Conservation (phyloP, 2,888 invertebrate species). For the Aleiodes alternator region DNA sequence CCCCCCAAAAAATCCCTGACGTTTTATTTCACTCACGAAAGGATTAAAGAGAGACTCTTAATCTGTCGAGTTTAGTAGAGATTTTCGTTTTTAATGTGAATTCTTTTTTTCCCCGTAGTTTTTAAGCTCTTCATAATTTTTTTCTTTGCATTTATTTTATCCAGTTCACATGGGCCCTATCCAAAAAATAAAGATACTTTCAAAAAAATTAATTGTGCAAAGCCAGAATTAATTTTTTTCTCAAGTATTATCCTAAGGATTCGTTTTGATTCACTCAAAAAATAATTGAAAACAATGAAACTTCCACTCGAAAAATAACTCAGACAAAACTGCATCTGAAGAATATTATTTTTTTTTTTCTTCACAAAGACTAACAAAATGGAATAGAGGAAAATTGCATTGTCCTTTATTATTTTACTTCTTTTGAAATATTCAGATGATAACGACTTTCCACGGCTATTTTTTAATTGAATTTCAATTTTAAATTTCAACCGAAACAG, state of each 20-base stretch:
- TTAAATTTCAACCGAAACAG: conserved; percentile 53
- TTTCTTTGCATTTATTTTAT: conserved; percentile 12
- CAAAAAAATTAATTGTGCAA: too few species aligned
- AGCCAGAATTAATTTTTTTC: too few species aligned
- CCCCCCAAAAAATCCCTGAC: neutral
- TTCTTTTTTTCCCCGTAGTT: conserved; percentile 8
- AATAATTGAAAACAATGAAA: neutral
- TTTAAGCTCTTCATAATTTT: neutral
- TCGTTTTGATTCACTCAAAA: too few species aligned
- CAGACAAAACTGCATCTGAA: neutral
- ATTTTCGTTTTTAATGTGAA: neutral
- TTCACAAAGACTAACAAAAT: neutral
- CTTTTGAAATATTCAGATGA: conserved; percentile 59
- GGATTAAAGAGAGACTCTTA: conserved; percentile 18
- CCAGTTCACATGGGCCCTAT: neutral
- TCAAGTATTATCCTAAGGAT: too few species aligned
- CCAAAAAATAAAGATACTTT: conserved; percentile 11
- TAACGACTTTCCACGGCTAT: conserved; percentile 52
- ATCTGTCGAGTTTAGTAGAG: conserved; percentile 13
- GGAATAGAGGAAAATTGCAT: neutral
- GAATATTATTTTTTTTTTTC: neutral
- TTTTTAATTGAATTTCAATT: conserved; percentile 62
- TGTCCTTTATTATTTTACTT: neutral
- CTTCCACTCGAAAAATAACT: neutral
- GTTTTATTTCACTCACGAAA: conserved; percentile 10